These are phyloP conservation scores for Vultur gryphus DNA, from an alignment of 2,797 vertebrate species.

Conservation along the genomic window DNA sequence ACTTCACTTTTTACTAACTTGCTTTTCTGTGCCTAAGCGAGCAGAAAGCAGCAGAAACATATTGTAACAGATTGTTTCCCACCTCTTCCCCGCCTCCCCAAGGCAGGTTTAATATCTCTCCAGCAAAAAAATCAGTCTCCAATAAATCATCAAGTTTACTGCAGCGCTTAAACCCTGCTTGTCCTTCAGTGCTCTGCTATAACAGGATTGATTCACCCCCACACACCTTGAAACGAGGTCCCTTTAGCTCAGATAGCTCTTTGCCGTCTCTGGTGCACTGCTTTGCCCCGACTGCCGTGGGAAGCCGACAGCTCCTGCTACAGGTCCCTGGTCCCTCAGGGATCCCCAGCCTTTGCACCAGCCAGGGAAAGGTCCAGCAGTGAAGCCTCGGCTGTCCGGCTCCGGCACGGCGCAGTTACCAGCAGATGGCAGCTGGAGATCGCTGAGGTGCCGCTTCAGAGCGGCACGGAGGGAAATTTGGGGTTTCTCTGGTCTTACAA, in stretches of 20 bases:
- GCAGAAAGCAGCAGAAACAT: background rate
- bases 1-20: background rate
- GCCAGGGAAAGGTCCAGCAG: background rate
- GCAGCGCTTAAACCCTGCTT: background rate
- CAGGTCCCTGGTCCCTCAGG: background rate
- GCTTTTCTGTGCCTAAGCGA: background rate
- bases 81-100: background rate
- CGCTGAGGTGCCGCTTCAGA: background rate
- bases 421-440: slow-evolving; percentile 68
- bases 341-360: background rate
- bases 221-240: background rate
- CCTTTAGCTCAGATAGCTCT: background rate
- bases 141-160: background rate
- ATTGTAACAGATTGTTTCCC: background rate
- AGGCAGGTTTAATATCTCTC: background rate
- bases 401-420: background rate
- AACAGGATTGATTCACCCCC: accelerated
- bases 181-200: background rate
- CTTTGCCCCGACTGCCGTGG: accelerated
- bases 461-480: accelerated
- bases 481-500: accelerated
- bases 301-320: background rate
- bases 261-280: accelerated
- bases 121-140: background rate
- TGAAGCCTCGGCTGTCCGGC: accelerated